Conservation (phyloP, 1,140 invertebrate genomes). For the Drosophila biarmipes region DNA sequence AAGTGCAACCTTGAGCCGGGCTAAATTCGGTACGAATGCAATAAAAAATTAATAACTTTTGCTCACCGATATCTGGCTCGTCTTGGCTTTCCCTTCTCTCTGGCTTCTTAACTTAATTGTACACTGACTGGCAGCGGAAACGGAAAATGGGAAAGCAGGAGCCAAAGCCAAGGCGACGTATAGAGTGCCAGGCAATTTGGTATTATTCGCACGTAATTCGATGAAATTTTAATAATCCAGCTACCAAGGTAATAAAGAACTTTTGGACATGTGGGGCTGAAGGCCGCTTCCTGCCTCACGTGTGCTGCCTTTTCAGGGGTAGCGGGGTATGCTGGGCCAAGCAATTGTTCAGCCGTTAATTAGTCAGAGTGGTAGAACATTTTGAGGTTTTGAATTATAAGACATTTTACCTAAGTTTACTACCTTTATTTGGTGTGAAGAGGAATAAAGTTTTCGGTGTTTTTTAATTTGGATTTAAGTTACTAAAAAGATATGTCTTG, state of each 20-base stretch:
- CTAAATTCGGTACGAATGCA: constrained; percentile 25
- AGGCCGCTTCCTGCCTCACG: constrained; percentile 49
- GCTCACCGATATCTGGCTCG: constrained; percentile 17
- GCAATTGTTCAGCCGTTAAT: no score
- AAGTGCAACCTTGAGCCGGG: constrained; percentile 35
- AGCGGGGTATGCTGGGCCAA: background rate
- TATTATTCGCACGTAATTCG: constrained; percentile 73
- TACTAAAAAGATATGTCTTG: no score
- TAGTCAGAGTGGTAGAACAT: no score
- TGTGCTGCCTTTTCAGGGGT: background rate
- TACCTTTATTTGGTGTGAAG: no score
- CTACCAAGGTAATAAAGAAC: constrained; percentile 71
- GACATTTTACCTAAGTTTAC: no score
- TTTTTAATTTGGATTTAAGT: no score
- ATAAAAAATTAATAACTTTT: constrained; percentile 58
- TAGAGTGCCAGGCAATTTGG: constrained; percentile 45
- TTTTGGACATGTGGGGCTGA: constrained; percentile 65
- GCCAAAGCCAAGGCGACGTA: constrained; percentile 14
- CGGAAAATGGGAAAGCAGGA: constrained; percentile 3
- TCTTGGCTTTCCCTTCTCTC: constrained; percentile 3
- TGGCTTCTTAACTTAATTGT: constrained; percentile 39
- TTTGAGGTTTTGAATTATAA: no score
- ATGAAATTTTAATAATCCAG: constrained; percentile 78
- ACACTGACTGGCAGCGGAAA: constrained; percentile 10
- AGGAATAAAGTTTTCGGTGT: no score